These are phyloP conservation scores for Phthorimaea operculella DNA, from an alignment of 1,140 invertebrate species.

Conservation along the genomic window DNA sequence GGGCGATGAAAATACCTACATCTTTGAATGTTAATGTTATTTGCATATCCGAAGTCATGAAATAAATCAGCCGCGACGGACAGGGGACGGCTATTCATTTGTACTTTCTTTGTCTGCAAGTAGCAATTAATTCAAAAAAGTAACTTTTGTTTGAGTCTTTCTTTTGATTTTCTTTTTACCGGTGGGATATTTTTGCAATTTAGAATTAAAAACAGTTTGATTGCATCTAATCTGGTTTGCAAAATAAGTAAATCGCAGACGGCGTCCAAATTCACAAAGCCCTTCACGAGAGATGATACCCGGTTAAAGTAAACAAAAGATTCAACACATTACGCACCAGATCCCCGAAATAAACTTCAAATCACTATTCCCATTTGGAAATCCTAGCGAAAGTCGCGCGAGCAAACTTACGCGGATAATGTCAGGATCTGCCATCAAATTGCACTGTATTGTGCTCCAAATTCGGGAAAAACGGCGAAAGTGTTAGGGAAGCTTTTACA, in stretches of 20 bases:
- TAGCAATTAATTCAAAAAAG: constrained; percentile 51
- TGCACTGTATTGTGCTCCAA: constrained; percentile 59
- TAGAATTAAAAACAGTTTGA: neutral
- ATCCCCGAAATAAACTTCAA: constrained; percentile 40
- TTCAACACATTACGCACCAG: constrained; percentile 20
- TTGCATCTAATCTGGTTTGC: neutral
- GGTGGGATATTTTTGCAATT: neutral
- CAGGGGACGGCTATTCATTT: constrained; percentile 58
- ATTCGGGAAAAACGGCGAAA: constrained; percentile 62
- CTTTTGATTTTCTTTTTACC: constrained; percentile 11
- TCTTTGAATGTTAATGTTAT: constrained; percentile 66
- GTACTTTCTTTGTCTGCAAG: constrained; percentile 51
- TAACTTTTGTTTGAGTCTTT: constrained; percentile 18
- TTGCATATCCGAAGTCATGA: constrained; percentile 68
- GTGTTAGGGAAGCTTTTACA: constrained; percentile 62
- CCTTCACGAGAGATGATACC: neutral
- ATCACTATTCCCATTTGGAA: constrained; percentile 47
- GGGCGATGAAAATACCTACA: constrained; percentile 49
- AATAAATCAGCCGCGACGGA: constrained; percentile 66
- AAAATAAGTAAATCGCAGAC: neutral
- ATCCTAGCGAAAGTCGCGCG: constrained; percentile 31
- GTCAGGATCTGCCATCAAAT: constrained; percentile 54
- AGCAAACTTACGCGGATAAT: constrained; percentile 49
- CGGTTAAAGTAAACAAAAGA: constrained; percentile 11
- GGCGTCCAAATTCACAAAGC: neutral